Conservation (phyloP, 2,888 invertebrate species). For the Eupithecia inturbata region DNA sequence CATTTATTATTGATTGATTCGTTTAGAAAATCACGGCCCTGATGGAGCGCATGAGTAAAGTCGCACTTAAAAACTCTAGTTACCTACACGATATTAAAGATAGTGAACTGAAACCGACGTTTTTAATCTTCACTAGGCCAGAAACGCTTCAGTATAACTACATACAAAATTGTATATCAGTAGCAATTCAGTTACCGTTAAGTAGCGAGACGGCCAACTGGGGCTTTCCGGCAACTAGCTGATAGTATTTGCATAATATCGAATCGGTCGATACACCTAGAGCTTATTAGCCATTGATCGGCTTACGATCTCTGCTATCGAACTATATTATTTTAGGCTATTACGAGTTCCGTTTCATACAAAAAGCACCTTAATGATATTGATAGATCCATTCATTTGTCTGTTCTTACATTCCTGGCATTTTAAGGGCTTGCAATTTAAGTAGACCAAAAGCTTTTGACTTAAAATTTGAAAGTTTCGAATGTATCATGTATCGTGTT, state of each 20-base stretch:
- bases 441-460: neutral
- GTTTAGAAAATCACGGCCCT: no score
- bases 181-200: slow-evolving; percentile 59
- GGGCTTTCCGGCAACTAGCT: slow-evolving; percentile 61
- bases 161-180: slow-evolving; percentile 43
- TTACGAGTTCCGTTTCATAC: neutral
- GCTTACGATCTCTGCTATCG: slow-evolving; percentile 64
- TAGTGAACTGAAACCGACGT: neutral
- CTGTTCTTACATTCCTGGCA: neutral
- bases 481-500: neutral
- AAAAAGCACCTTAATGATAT: neutral
- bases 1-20: no score
- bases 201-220: slow-evolving; percentile 59
- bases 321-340: slow-evolving; percentile 23
- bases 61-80: no score
- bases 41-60: no score
- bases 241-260: slow-evolving; percentile 80
- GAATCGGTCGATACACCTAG: slow-evolving; percentile 69
- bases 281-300: slow-evolving; percentile 75
- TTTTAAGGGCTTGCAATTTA: neutral
- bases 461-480: neutral
- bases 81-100: neutral
- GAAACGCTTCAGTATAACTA: slow-evolving; percentile 7
- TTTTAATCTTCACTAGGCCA: neutral
- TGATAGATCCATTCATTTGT: neutral